Base-by-base conservation (phyloP, 1,140 invertebrate species). In the Micrasema longulum region DNA sequence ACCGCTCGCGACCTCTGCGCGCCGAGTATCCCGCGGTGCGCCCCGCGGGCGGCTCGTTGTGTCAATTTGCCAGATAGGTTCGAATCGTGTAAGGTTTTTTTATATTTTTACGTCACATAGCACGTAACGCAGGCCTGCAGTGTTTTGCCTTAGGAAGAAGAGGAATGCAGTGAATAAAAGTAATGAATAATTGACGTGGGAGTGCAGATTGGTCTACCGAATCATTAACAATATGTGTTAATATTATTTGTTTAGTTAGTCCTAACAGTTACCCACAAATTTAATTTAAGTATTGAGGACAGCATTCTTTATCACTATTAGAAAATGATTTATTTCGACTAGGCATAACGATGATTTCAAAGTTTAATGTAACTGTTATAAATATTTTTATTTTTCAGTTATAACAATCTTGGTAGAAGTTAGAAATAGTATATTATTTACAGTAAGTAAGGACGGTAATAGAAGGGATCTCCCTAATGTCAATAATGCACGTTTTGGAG, bases 61-160 rank as follows among this genome's bases (percentile, higher is more conserved):
- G 68, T 69, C 68, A 69, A 69, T 69, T 69, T 69, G 68, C 53
- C 68, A 62, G 53, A 67, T 67, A 67, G 65, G n/a, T 67, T 67
- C 47, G 48, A 67, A 55, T 69, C 68, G 55, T 69, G 68, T 69
- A 50, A 31, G 41, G 31, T 23, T 38, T 53, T 67, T 67, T 67
- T 67, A 11, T 63, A 22, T 18, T 18, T 63, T n/a, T 35, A 20
- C 57, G 23, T 23, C 38, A 63, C 36, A 43, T 10, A n/a, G 55
- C 38, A 12, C 53, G 35, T 38, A 2, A 36, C 9, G 38, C 53
- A 57, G 20, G 20, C 53, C 26, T 57, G 53, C 20, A 53, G 50
- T 38, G 20, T 20, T 14, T n/a, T 22, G n/a, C 26, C 53, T 36
- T 57, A 57, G 35, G 26, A n/a, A n/a, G n/a, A 16, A 57, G 53